Base-by-base conservation (phyloP, 2,888 invertebrate species). In the Cheilosia urbana region DNA sequence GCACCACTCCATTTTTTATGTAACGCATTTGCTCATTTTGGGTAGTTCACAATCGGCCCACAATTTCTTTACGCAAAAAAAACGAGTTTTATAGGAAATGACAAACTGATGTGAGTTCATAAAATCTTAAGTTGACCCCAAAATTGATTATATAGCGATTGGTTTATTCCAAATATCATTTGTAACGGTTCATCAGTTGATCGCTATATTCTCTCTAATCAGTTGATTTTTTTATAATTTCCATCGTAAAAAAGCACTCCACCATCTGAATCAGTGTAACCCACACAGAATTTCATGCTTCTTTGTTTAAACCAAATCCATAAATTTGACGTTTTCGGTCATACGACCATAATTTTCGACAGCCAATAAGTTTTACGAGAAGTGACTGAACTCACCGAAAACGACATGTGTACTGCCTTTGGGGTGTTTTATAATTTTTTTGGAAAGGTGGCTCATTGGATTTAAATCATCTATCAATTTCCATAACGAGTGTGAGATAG, bases 301-400 rank as follows among this genome's bases (percentile, higher is more conserved):
- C 47, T 75, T 68, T 75, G 34, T 55, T 37, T 57, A 47, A 65
- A 68, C 66, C 55, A 62, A 55, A 57, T 62, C 68, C 71, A 78
- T 82, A 78, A 82, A 72, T 78, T 72, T 66, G 30, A 73, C 82
- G 49, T 55, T 57, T 83, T 78, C 55, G 72, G 82, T 15, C 62
- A 78, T 78, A 47, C 17, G 45, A 68, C 9, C 40, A 60, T 71
- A 42, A 72, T 72, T 77, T 66, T 72, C 21, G 78, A 77, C 68
- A 51, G 68, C 24, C 55, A 58, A 47, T 58, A 30, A 24, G 17
- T 37, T 82, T 68, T 40, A 65, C 65, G 82, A 73, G 66, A 49
- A 78, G 82, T 78, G 66, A 83, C 55, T 83, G 82, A 83, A 83
- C 82, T 83, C 78, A 42, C 63, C 62, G 55, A 60, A 63, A 62